Evolutionary conservation across 2,888 invertebrate genomes (phyloP), one percentile per base, ranked within the genome.

Genomic region (Sylvicola fuscatus): DNA sequence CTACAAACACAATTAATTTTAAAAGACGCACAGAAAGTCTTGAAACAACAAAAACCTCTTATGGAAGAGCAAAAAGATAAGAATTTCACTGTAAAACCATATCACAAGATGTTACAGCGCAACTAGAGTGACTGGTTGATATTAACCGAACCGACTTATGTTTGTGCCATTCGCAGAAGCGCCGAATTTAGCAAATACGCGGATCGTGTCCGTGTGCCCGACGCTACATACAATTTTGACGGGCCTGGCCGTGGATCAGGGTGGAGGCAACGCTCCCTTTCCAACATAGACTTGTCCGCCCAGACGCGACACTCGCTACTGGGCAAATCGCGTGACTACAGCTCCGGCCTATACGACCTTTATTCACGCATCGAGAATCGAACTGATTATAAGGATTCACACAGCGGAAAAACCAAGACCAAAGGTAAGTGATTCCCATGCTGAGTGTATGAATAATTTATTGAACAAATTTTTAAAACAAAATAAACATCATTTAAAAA

Each of bases 231-330:
- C 14, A 31, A 37, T 31, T 39, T 34, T 32, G 45, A 46, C 43
- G 50, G 51, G 32, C 49, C 47, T 38, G 44, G 46, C 36, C 49
- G 55, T 15, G 54, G 54, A 40, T 54, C 54, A 46, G 60, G 60
- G 45, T 60, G 54, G 61, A 56, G 54, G 42, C 60, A 54, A 45
- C 57, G 52, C 46, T 59, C 54, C 46, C 46, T 57, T 34, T 55
- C 60, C 49, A 64, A 65, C 58, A 60, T 64, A 54, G 62, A 64
- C 61, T 61, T 64, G 53, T 64, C 62, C 56, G 57, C 60, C 15
- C 37, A 37, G 17, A 37, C 16, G 27, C 33, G 33, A 15, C 37
- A 37, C 30, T 37, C 37, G 10, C 33, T 37, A 6, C 33, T 28
- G 7, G 33, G 33, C 29, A 33, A 37, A 33, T 29, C 37, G 3